Percentiles rank a stretch among this genome's conserved stretches.
Evolutionary conservation across 1,140 invertebrate genomes (phyloP).

Genomic region (Hyposmocoma kahamanoa): DNA sequence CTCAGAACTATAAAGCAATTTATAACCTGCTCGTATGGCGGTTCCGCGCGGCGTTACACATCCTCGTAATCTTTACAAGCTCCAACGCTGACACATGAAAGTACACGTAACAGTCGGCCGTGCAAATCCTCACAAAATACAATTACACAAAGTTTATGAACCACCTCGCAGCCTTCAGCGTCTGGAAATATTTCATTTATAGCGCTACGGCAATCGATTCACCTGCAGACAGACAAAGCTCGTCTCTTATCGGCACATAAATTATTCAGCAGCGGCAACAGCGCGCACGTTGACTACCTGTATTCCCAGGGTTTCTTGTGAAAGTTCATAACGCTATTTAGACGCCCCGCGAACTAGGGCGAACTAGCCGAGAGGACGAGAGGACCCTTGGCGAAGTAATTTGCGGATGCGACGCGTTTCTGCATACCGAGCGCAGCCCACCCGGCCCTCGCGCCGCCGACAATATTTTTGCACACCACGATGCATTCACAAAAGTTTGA

Average conservation of each 20-base stretch:
- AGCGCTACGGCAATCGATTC: constrained; percentile 26
- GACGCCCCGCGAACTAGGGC: constrained; percentile 19
- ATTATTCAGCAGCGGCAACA: constrained; percentile 33
- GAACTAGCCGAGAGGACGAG: constrained; percentile 14
- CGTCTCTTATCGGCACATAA: constrained; percentile 30
- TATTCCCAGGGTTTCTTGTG: constrained; percentile 30
- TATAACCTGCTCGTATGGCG: no score
- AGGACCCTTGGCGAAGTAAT: constrained; percentile 22
- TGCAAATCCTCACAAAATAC: no score
- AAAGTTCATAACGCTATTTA: constrained; percentile 46
- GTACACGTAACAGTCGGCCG: no score
- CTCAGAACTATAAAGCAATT: no score
- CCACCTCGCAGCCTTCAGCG: constrained; percentile 17
- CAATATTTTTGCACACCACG: constrained; percentile 6
- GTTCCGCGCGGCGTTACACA: no score
- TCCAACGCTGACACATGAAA: no score
- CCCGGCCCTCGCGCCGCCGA: constrained; percentile 2
- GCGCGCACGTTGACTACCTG: no score
- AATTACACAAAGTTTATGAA: constrained; percentile 22
- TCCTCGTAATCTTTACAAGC: no score
- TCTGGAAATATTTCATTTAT: constrained; percentile 35
- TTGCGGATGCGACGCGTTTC: constrained; percentile 24
- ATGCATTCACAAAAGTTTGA: constrained; percentile 23
- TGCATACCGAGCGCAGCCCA: constrained; percentile 27
- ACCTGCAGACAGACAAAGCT: constrained; percentile 25